phyloP scores from a whole-genome alignment of 2,113 vertebrate species.

The Microcebus ravelobensis region DNA sequence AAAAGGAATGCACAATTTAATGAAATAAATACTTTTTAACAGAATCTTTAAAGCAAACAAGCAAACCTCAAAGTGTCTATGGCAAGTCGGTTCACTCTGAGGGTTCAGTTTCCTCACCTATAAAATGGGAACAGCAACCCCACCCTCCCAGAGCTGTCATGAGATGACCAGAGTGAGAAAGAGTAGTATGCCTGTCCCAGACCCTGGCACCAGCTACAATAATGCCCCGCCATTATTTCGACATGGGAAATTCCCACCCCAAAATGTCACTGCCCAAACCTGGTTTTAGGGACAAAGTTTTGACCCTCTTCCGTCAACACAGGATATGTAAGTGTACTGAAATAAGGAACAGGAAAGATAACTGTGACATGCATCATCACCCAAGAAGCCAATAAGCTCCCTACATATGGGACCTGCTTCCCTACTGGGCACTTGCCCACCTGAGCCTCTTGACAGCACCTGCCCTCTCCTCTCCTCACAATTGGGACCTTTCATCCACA shows the following conservation, averaged over 20 bases:
- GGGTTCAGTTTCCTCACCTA: background rate
- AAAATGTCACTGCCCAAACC: background rate
- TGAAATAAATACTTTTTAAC: background rate
- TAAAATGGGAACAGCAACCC: background rate
- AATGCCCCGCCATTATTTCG: too few species aligned
- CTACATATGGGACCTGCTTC: background rate
- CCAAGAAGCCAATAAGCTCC: background rate
- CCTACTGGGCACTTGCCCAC: background rate
- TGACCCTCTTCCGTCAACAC: background rate
- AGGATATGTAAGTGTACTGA: background rate
- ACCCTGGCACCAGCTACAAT: background rate
- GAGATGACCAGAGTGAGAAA: background rate
- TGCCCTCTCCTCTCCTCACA: background rate
- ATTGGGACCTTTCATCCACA: background rate
- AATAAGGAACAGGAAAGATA: background rate
- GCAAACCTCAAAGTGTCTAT: background rate
- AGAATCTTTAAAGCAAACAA: background rate
- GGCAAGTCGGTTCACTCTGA: background rate
- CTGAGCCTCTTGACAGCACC: background rate
- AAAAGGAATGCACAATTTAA: background rate
- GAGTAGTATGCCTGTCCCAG: background rate
- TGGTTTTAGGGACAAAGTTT: background rate
- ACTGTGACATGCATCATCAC: background rate
- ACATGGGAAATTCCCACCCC: background rate
- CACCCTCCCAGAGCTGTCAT: background rate